Base-by-base conservation (phyloP, 2,797 vertebrate species). In the Allochrocebus solatus region DNA sequence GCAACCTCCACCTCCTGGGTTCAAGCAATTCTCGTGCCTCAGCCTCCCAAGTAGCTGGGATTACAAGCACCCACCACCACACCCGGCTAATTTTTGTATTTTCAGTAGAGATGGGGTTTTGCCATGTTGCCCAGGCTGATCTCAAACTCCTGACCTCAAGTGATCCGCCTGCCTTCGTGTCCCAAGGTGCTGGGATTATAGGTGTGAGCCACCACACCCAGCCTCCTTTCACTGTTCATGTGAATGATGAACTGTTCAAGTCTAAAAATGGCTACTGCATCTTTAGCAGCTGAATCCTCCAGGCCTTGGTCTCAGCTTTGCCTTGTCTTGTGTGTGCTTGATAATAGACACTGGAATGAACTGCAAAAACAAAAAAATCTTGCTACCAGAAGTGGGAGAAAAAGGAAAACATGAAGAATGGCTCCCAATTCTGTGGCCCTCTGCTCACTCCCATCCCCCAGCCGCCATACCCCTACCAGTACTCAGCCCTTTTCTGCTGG, bases 311-410 rank as follows among this genome's bases (percentile, higher is more conserved):
- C 61, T 75, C 48, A 87, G 30, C 93, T 84, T 93, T 53, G 70
- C 55, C 90, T 91, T 55, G 78, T 80, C 82, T 92, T 53, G 0
- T 67, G 17, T 33, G 83, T 30, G 28, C 81, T 78, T 53, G 22
- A 88, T 50, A 70, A 64, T 7, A 55, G 74, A 64, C 39, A 8
- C 22, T 39, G 55, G 61, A 91, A 89, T 76, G 28, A 64, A 57
- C 39, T 90, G 33, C 36, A 75, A 74, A 94, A 95, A 94, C 39
- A 53, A 80, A 82, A 84, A 85, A 72, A 30, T 82, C 61, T 84
- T 80, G 28, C 80, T 83, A 81, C n/a, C 12, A n/a, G 74, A 93
- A 59, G 64, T 83, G 43, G 70, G 79, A 86, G n/a, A 67, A 82
- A 91, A 74, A 90, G 75, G 36, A n/a, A 84, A 81, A 41, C 36